Conservation (phyloP, 2,888 invertebrate species). For the Orthosia incerta region DNA sequence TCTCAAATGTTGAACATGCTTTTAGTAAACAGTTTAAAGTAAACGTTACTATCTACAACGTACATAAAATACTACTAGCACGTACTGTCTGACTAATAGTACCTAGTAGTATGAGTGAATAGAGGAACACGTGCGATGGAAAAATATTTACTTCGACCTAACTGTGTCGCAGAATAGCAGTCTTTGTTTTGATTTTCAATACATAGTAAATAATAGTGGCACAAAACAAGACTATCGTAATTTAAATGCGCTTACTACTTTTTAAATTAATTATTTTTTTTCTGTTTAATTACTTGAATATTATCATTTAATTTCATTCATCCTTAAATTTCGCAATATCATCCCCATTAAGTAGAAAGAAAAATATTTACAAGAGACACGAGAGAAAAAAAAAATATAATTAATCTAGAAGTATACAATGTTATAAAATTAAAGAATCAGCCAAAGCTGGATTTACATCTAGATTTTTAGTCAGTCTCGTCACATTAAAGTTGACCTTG, state of each 20-base stretch:
- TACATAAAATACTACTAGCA: neutral
- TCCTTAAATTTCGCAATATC: too few species aligned
- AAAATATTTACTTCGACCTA: conserved; percentile 31
- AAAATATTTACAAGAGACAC: too few species aligned
- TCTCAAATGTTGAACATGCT: neutral
- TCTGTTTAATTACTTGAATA: too few species aligned
- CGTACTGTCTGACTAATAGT: conserved; percentile 16
- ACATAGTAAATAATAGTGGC: conserved; percentile 10
- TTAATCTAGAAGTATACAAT: too few species aligned
- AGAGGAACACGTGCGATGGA: conserved; percentile 15
- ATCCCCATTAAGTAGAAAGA: too few species aligned
- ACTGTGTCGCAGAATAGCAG: neutral
- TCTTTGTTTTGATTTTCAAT: conserved; percentile 6
- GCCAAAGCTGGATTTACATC: neutral
- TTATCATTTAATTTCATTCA: too few species aligned
- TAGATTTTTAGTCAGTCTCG: neutral
- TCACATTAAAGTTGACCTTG: conserved; percentile 32
- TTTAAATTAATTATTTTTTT: too few species aligned
- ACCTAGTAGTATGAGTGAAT: conserved; percentile 4
- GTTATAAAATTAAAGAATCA: neutral
- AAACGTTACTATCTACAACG: conserved; percentile 14
- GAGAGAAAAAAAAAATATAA: too few species aligned
- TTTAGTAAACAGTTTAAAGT: neutral
- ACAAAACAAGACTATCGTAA: neutral
- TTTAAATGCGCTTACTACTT: neutral